These are phyloP conservation scores for Tillus elongatus DNA, from an alignment of 2,888 invertebrate genomes.

Conservation along the genomic window DNA sequence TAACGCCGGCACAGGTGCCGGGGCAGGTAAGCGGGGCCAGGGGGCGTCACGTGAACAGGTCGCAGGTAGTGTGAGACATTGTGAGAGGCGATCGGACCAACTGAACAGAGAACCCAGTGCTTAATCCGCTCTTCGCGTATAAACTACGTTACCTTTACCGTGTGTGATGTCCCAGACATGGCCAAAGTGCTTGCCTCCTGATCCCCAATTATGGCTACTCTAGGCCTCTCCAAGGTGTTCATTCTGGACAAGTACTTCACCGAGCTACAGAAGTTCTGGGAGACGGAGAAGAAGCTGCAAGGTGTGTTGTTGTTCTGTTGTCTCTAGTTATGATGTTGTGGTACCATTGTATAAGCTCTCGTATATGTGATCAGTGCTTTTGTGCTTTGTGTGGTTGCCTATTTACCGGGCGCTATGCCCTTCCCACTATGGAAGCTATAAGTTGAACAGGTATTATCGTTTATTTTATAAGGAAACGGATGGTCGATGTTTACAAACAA, in stretches of 20 bases:
- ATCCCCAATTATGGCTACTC: slow-evolving; percentile 68
- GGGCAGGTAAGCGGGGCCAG: slow-evolving; percentile 36
- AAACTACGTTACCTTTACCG: neutral
- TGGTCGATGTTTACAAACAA: too few relatives aligned
- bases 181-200: slow-evolving; percentile 28
- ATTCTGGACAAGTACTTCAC: slow-evolving; percentile 96
- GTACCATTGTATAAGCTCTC: slow-evolving; percentile 12
- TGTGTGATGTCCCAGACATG: slow-evolving; percentile 35
- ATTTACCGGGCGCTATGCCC: too few relatives aligned
- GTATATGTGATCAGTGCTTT: slow-evolving; percentile 11
- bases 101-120: neutral
- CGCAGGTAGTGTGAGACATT: slow-evolving; percentile 28
- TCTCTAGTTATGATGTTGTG: slow-evolving; percentile 9
- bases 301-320: slow-evolving; percentile 52
- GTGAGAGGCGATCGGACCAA: neutral
- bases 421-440: too few relatives aligned
- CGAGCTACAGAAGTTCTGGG: slow-evolving; percentile 93
- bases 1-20: too few relatives aligned
- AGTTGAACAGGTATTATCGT: too few relatives aligned
- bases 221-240: slow-evolving; percentile 94
- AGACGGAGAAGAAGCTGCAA: slow-evolving; percentile 91
- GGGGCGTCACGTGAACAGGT: slow-evolving; percentile 35
- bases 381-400: slow-evolving; percentile 16
- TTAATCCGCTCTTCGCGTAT: neutral
- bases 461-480: too few relatives aligned